Base-by-base conservation (phyloP, 2,797 vertebrate genomes). In the Phataginus tetradactyla region DNA sequence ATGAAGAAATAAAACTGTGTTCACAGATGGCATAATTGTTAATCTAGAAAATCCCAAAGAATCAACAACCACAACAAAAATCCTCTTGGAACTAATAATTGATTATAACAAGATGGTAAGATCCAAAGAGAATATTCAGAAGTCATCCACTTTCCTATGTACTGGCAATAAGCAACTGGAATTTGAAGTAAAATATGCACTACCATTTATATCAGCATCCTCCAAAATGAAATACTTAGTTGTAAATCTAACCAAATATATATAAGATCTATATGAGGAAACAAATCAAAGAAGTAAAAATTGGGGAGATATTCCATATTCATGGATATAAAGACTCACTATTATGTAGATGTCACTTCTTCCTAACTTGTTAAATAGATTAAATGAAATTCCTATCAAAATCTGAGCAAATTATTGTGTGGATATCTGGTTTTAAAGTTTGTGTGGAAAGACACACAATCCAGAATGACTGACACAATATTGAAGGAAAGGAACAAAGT, bases 351-450 rank as follows among this genome's bases (percentile, higher is more conserved):
- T 29, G 23, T 61, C 27, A 34, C 3, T 75, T 57, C 59, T 87
- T 74, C 34, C n/a, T 79, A 75, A 34, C 5, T 49, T 21, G 6
- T 66, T 25, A 29, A 39, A 18, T 68, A 88, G 32, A 45, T 88
- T 80, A 74, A 92, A 57, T n/a, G 29, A 11, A 78, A 57, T 85
- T 85, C 18, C 45, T 85, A 55, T 84, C 29, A 89, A 95, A 78
- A 57, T 63, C 4, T 8, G 15, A 74, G 11, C 10, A 86, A 34
- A 32, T 74, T 85, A 45, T 66, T 89, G 66, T 37, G 3, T 89
- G 59, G 39, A 32, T 61, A 57, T 34, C 23, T 53, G 25, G 59
- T 66, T 21, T 25, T 37, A 84, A 80, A 86, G 25, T 72, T 66
- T 66, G 51, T 21, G 32, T 59, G 59, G 29, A 64, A 5, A 55